phyloP scores from a whole-genome alignment of 2,888 invertebrate species.

The Cheilosia grossa region DNA sequence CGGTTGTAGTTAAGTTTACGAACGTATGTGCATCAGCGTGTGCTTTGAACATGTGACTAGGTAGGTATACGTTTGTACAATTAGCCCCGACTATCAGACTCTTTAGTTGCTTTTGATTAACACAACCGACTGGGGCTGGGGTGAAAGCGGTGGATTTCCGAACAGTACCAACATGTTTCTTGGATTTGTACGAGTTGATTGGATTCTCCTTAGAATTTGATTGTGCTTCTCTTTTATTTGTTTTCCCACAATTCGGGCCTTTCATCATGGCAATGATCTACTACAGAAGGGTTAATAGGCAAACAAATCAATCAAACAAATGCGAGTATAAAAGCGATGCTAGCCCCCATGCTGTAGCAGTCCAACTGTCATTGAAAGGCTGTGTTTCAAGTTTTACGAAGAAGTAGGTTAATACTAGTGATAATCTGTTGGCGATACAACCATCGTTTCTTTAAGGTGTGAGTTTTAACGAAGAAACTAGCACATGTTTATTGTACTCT shows the following conservation, averaged over 20 bases:
- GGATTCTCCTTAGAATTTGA: conserved; percentile 30
- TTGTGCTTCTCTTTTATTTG: conserved; percentile 24
- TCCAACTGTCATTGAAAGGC: no score
- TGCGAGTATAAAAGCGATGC: not conserved
- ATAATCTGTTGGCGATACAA: no score
- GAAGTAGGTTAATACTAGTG: no score
- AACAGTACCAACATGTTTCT: conserved; percentile 34
- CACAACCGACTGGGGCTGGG: not conserved
- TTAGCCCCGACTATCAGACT: conserved; percentile 55
- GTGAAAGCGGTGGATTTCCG: conserved; percentile 8
- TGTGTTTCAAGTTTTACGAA: no score
- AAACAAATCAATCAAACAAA: conserved; percentile 18
- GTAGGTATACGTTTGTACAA: conserved; percentile 21
- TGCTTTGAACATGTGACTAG: not conserved
- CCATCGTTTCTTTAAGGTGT: no score
- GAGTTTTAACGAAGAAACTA: no score
- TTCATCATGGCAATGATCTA: conserved; percentile 38
- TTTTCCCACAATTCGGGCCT: conserved; percentile 39
- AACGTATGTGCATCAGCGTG: conserved; percentile 1
- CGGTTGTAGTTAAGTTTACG: not conserved
- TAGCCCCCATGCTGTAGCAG: not conserved
- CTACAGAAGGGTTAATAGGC: conserved; percentile 13
- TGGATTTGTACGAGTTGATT: conserved; percentile 61
- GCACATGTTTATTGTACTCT: no score
- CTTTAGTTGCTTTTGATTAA: conserved; percentile 59